Base-by-base conservation (phyloP, 2,113 vertebrate genomes). In the Centropus unirufus region DNA sequence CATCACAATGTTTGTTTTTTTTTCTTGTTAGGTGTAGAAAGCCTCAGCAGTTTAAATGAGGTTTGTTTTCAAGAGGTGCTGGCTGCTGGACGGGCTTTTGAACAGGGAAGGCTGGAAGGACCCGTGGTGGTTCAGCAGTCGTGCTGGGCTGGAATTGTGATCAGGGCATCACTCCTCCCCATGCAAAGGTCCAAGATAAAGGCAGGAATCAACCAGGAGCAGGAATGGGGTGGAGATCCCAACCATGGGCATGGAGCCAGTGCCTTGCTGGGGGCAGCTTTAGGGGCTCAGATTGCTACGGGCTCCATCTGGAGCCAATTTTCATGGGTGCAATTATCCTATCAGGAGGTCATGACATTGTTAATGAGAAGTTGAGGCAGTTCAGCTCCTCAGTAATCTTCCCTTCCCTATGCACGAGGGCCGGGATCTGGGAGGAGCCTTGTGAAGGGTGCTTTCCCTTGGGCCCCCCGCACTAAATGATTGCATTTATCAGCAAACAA, bases 181-280 rank as follows among this genome's bases (percentile, higher is more conserved):
- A 13, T 14, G 51, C 23, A 13, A 20, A 19, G 8, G 21, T 9
- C 47, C 49, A 51, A 21, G 23, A 9, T 22, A 23, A 21, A 22
- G 49, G 49, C 49, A 46, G 44, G 36, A 36, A 9, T 9, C 36
- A 36, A 18, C 46, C 46, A 8, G 46, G 57, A 57, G 40, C 47
- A 26, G 61, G 21, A 22, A 9, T 5, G 8, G 47, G 32, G 12
- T 5, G 6, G 39, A 57, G 59, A 20, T 3, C 51, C 57, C 20
- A 6, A 5, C 40, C 21, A 23, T 23, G 10, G 47, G 47, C 30
- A 2, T 11, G 4, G 57, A 32, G 11, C 42, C 8, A 3, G 3
- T 3, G 32, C 39, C 5, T 2, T 1, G 29, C 12, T 3, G 5
- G 32, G 52, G 74, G 4, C 16, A 3, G 69, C 0, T 5, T 19